Conservation (phyloP, 2,888 invertebrate species). For the Theodoxus fluviatilis region DNA sequence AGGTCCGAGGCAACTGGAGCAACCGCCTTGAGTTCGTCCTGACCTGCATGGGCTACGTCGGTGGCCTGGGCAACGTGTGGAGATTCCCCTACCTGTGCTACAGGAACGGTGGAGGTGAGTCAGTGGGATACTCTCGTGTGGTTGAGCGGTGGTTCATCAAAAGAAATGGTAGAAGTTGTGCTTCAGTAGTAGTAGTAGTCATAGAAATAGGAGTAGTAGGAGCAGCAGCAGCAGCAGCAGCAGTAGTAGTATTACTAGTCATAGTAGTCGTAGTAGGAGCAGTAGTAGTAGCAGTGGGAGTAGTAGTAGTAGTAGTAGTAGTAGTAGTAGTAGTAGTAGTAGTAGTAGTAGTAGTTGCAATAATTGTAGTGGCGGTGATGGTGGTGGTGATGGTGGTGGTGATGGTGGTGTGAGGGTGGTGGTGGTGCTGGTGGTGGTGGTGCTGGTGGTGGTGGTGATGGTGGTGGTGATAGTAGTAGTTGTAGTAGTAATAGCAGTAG, state of each 20-base stretch:
- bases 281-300: slow-evolving; percentile 22
- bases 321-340: slow-evolving; percentile 28
- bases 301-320: slow-evolving; percentile 23
- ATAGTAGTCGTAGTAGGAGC: slow-evolving; percentile 28
- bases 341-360: slow-evolving; percentile 27
- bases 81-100: slow-evolving; percentile 38
- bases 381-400: too few species aligned
- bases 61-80: slow-evolving; percentile 38
- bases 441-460: too few species aligned
- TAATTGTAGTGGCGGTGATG: background rate
- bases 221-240: slow-evolving; percentile 25
- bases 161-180: too few species aligned
- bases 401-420: too few species aligned
- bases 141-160: too few species aligned
- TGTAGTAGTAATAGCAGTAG: slow-evolving; percentile 17
- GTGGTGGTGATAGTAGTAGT: slow-evolving; percentile 28
- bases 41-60: slow-evolving; percentile 37
- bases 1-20: slow-evolving; percentile 36
- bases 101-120: slow-evolving; percentile 34
- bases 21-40: slow-evolving; percentile 37
- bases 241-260: slow-evolving; percentile 28
- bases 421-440: too few species aligned
- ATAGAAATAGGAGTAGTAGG: slow-evolving; percentile 18
- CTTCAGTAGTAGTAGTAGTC: slow-evolving; percentile 26
- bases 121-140: too few species aligned